Conservation (phyloP, 2,797 vertebrate species). For the Gymnoscopelus microlampas region DNA sequence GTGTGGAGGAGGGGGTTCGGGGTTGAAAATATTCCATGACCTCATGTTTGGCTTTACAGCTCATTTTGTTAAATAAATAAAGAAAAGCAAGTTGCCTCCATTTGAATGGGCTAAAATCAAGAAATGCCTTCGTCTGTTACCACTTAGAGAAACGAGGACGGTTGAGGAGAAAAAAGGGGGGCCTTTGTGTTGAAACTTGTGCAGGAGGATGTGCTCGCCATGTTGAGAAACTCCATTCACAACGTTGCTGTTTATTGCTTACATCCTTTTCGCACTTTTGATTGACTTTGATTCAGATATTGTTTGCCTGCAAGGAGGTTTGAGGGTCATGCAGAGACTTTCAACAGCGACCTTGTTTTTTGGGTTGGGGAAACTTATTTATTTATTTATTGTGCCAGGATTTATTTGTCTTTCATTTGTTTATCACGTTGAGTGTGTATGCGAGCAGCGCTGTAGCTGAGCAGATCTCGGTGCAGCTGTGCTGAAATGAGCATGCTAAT, state of each 20-base stretch:
- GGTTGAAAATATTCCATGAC: conserved; percentile 81
- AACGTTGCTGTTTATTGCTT: conserved; percentile 55
- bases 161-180: conserved; percentile 72
- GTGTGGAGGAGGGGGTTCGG: too few relatives aligned
- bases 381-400: neutral
- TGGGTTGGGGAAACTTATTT: conserved; percentile 22
- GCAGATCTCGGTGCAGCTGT: conserved; percentile 59
- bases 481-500: conserved; percentile 68
- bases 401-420: conserved; percentile 38
- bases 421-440: conserved; percentile 40
- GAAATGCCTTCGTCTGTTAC: conserved; percentile 79
- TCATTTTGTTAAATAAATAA: conserved; percentile 84
- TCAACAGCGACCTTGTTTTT: conserved; percentile 30
- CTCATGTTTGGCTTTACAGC: conserved; percentile 83
- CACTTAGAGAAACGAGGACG: conserved; percentile 76
- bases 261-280: conserved; percentile 40
- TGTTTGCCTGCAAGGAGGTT: conserved; percentile 46
- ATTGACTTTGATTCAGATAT: conserved; percentile 45
- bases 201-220: conserved; percentile 55
- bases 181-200: conserved; percentile 73
- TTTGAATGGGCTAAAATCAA: conserved; percentile 72
- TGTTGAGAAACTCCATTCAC: conserved; percentile 47
- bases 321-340: conserved; percentile 29
- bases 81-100: conserved; percentile 67
- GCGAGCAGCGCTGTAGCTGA: conserved; percentile 30